Evolutionary conservation across 2,113 vertebrate species (phyloP).

Genomic region (Ia io): DNA sequence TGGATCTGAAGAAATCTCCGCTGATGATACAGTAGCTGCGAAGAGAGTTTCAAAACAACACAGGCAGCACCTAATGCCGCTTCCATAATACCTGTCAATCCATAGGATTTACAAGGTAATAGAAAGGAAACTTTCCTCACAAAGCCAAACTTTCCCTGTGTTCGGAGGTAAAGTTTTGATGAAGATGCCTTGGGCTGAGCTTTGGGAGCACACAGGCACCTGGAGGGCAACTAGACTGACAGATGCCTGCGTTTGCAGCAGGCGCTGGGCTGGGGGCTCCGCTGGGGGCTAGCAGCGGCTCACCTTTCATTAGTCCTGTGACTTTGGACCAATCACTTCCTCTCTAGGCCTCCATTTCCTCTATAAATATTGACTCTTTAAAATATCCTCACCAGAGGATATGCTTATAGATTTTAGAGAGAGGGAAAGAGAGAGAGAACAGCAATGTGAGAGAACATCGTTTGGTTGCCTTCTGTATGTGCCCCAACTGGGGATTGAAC

Average conservation of each 20-base stretch:
- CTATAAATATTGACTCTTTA: neutral
- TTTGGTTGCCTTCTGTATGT: too few species aligned
- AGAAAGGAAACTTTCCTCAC: conserved; percentile 6
- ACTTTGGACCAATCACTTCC: neutral
- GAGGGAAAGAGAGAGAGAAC: too few species aligned
- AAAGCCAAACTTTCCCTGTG: conserved; percentile 12
- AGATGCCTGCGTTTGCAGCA: neutral
- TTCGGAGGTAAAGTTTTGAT: conserved; percentile 31
- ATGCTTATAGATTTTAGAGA: too few species aligned
- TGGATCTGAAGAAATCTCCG: conserved; percentile 29
- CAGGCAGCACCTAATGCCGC: neutral
- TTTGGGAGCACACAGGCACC: neutral
- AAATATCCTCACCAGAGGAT: too few species aligned
- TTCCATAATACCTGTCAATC: neutral
- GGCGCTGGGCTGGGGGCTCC: neutral
- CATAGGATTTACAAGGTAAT: conserved; percentile 55
- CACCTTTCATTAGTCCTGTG: neutral
- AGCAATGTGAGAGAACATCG: too few species aligned
- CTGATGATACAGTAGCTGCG: neutral
- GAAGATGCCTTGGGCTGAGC: neutral
- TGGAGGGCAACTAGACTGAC: neutral
- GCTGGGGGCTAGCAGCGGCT: too few species aligned
- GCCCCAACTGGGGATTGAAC: too few species aligned
- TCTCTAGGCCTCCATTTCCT: neutral
- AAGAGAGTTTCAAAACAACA: conserved; percentile 4